Evolutionary conservation across 1,140 invertebrate genomes (phyloP).

Genomic region (Coelopa frigida): DNA sequence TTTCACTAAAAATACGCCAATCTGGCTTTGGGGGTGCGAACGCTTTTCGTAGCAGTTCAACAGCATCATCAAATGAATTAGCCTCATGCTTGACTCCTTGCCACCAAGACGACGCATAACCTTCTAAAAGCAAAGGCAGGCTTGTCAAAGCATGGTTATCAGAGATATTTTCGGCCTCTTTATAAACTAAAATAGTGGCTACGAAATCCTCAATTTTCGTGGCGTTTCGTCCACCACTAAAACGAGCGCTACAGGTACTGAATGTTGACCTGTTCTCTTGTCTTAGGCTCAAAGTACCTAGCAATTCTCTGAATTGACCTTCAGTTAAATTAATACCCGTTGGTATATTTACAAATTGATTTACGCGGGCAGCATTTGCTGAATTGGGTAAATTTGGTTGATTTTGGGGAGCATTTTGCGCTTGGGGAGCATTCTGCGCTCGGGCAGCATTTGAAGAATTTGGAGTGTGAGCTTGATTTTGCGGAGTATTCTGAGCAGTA

Average conservation of each 20-base stretch:
- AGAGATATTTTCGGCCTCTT: slow-evolving; percentile 7
- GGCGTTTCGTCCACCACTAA: slow-evolving; percentile 4
- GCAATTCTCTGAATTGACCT: background rate
- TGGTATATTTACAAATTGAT: background rate
- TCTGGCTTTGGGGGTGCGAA: slow-evolving; percentile 13
- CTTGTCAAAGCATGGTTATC: slow-evolving; percentile 3
- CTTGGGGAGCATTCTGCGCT: too few species aligned
- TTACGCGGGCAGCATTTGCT: too few species aligned
- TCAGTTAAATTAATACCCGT: background rate
- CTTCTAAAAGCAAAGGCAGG: slow-evolving; percentile 9
- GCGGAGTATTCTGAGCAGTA: too few species aligned
- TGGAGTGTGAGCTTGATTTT: too few species aligned
- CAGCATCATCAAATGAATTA: slow-evolving; percentile 8
- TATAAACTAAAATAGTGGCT: slow-evolving; percentile 6
- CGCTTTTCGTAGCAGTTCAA: slow-evolving; percentile 4
- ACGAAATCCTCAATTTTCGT: slow-evolving; percentile 9
- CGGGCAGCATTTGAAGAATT: too few species aligned
- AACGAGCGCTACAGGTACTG: slow-evolving; percentile 7
- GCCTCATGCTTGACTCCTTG: slow-evolving; percentile 13
- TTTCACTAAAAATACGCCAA: slow-evolving; percentile 7
- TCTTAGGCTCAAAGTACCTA: background rate
- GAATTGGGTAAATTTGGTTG: too few species aligned
- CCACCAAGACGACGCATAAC: slow-evolving; percentile 11
- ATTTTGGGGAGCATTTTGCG: too few species aligned
- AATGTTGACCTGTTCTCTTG: slow-evolving; percentile 3